Base-by-base conservation (phyloP, 2,888 invertebrate species). In the Alloscopus bannaensis region DNA sequence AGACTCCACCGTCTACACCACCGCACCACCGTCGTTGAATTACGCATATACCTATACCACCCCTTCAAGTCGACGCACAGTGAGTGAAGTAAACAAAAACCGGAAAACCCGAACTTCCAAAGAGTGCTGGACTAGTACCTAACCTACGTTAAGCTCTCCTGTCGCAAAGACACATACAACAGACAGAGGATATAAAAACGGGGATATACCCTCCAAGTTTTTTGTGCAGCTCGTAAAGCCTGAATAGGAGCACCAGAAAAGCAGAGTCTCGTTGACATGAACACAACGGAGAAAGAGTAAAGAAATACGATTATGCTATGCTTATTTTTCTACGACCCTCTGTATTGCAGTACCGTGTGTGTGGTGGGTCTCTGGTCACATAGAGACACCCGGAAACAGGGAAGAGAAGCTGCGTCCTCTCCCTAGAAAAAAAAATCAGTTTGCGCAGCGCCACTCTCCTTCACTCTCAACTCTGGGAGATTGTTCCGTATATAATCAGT, bases 331-430 rank as follows among this genome's bases (percentile, higher is more conserved):
- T 36, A 36, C 6, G 6, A 36, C 8, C 36, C 6, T n/a, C 4
- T 6, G 4, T 26, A 22, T 28, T 4, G 13, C 8, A 26, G 24
- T 65, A 18, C 8, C 6, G 18, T 24, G 55, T 26, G 24, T 55
- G 2, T 22, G 4, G 8, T 24, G 24, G 4, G 22, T 24, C 28
- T 4, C 28, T 65, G 8, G 22, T 26, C 36, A 20, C 52, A 60
- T 26, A 52, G 18, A 65, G 75, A 66, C 75, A 75, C 66, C 75
- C 66, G 75, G 75, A 76, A 69, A 69, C 69, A 68, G 52, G 62
- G 76, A 69, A 76, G 65, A 76, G 65, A 68, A 52, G 68, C 76
- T 68, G 68, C 76, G 68, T 76, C 62, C 76, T 76, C 76, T 55
- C 60, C 42, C 31, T n/a, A n/a, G n/a, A n/a, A n/a, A n/a, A n/a